These are phyloP conservation scores for Drosophila putrida DNA, from an alignment of 2,888 invertebrate species.

Conservation along the genomic window DNA sequence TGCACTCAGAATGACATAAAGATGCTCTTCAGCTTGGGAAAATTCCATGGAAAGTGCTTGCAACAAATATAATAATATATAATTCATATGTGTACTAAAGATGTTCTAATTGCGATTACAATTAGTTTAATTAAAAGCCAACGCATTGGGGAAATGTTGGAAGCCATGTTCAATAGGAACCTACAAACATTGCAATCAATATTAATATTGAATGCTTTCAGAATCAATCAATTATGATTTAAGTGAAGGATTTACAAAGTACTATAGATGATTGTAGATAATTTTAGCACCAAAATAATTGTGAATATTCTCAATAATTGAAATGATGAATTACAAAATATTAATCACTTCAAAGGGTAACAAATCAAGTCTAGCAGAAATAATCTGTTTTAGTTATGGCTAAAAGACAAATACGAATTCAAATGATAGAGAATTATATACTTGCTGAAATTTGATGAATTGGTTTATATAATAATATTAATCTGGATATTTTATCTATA, in stretches of 20 bases:
- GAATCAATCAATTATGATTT: constrained; percentile 2
- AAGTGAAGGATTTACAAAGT: not conserved
- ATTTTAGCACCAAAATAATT: not conserved
- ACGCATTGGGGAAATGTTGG: not conserved
- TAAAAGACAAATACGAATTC: no score
- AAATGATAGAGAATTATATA: no score
- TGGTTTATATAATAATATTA: no score
- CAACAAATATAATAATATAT: constrained; percentile 5
- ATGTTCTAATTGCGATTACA: constrained; percentile 6
- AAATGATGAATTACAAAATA: no score
- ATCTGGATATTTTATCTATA: no score
- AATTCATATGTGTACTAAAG: constrained; percentile 4
- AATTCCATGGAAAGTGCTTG: constrained; percentile 9
- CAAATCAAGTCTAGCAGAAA: no score
- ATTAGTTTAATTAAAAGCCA: constrained; percentile 17
- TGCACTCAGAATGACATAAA: constrained; percentile 39
- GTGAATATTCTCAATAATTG: no score
- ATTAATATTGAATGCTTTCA: not conserved
- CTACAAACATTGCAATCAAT: not conserved
- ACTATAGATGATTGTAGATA: not conserved
- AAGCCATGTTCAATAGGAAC: not conserved
- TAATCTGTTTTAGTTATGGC: no score
- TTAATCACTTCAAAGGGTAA: no score
- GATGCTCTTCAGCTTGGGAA: constrained; percentile 44
- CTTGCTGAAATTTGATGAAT: no score